phyloP scores from a whole-genome alignment of 2,888 invertebrate genomes.

The Hypercompe scribonia region DNA sequence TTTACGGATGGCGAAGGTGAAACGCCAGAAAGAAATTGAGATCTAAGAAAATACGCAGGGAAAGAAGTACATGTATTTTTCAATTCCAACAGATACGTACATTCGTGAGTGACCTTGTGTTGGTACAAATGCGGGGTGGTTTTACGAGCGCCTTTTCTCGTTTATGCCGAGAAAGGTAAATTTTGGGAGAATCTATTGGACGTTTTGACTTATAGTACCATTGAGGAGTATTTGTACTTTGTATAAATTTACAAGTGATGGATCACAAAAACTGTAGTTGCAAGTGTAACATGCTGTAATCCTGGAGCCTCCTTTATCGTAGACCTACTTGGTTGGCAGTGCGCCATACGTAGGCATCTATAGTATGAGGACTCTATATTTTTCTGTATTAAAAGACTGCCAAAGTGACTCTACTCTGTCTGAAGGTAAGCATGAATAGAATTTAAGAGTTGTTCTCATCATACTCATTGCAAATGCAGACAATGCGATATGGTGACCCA shows the following conservation, averaged over 20 bases:
- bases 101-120: slow-evolving; percentile 72
- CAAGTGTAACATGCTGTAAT: neutral
- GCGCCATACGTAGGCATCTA: neutral
- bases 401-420: too few species aligned
- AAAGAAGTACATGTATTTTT: slow-evolving; percentile 65
- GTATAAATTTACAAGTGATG: slow-evolving; percentile 35
- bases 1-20: slow-evolving; percentile 31
- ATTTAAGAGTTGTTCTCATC: too few species aligned
- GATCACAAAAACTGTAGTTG: slow-evolving; percentile 20
- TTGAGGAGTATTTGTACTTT: slow-evolving; percentile 58
- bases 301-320: neutral
- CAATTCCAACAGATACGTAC: slow-evolving; percentile 69
- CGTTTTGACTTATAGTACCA: slow-evolving; percentile 72
- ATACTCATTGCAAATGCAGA: too few species aligned
- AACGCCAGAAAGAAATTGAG: slow-evolving; percentile 35
- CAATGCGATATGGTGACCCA: too few species aligned
- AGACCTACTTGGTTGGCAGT: neutral
- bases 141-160: slow-evolving; percentile 74
- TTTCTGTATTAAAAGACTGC: too few species aligned
- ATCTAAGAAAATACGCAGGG: slow-evolving; percentile 45
- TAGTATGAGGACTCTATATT: neutral
- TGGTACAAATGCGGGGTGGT: slow-evolving; percentile 67
- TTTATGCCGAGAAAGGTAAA: slow-evolving; percentile 70
- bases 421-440: too few species aligned
- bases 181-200: slow-evolving; percentile 71